A percentile compares a stretch with the other conserved stretches of the same genome.
Conservation (phyloP, 2,888 invertebrate species). For the Drosophila kanekoi region DNA sequence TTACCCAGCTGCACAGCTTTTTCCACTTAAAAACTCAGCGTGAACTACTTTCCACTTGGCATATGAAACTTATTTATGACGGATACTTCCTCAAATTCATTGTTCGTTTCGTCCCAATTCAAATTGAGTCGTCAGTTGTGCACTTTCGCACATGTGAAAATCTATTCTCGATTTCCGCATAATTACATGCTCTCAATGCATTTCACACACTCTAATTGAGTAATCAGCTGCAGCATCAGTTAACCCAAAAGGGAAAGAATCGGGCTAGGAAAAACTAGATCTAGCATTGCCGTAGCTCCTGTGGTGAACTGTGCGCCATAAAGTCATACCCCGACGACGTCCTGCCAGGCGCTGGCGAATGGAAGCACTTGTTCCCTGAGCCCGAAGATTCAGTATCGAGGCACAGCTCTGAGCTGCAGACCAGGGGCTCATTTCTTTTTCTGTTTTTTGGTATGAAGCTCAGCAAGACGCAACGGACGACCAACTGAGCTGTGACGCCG, state of each 20-base stretch:
- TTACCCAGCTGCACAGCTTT: conserved; percentile 5
- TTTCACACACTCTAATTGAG: conserved; percentile 70
- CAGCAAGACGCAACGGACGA: conserved; percentile 62
- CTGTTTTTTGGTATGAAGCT: conserved; percentile 45
- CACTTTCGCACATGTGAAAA: conserved; percentile 42
- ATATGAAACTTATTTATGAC: conserved; percentile 2
- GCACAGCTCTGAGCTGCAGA: conserved; percentile 17
- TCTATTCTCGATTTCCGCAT: conserved; percentile 44
- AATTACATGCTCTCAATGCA: conserved; percentile 50
- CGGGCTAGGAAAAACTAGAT: conserved; percentile 10
- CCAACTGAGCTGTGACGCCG: conserved; percentile 79
- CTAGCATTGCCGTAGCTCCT: conserved; percentile 42
- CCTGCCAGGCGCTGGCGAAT: conserved; percentile 66
- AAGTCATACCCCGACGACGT: conserved; percentile 50
- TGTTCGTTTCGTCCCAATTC: conserved; percentile 5
- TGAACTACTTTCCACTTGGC: conserved; percentile 8
- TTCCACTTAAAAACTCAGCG: conserved; percentile 38
- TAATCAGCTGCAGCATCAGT: conserved; percentile 54
- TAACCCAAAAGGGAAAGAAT: conserved; percentile 2
- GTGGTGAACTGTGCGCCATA: conserved; percentile 56
- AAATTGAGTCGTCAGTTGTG: conserved; percentile 39
- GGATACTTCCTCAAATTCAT: conserved; percentile 16
- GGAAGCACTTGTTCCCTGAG: conserved; percentile 75
- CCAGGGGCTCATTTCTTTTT: conserved; percentile 25
- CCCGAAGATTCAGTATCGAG: conserved; percentile 18